phyloP scores from a whole-genome alignment of 1,140 invertebrate genomes.

The Calosoma granatense region DNA sequence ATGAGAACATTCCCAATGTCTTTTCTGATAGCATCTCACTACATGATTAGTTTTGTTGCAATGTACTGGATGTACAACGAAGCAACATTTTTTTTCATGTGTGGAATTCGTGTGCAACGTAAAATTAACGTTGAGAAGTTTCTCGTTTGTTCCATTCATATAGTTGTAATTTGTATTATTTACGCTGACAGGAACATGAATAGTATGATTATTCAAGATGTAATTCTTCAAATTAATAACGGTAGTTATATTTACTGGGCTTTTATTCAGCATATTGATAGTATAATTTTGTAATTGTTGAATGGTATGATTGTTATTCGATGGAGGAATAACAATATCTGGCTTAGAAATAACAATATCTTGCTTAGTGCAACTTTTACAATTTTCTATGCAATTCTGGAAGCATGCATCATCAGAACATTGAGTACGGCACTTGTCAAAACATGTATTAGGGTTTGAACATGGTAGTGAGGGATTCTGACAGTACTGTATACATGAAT shows the following conservation, averaged over 20 bases:
- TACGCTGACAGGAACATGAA: not conserved
- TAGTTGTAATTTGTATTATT: not conserved
- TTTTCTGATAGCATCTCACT: not conserved
- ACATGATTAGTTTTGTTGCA: not conserved
- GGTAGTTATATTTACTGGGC: not conserved
- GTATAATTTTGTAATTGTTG: too few relatives aligned
- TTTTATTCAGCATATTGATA: not conserved
- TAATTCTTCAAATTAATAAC: not conserved
- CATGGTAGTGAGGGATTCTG: not conserved
- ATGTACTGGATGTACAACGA: not conserved
- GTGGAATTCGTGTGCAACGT: too few relatives aligned
- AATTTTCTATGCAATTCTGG: not conserved
- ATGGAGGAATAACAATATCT: too few relatives aligned
- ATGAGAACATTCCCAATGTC: not conserved
- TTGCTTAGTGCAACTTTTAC: too few relatives aligned
- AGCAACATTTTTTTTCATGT: not conserved
- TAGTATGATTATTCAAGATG: not conserved
- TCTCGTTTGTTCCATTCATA: too few relatives aligned
- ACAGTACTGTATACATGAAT: not conserved
- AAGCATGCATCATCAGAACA: not conserved
- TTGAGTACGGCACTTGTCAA: not conserved
- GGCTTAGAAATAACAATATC: too few relatives aligned
- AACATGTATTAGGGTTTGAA: too few relatives aligned
- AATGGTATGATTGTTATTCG: too few relatives aligned
- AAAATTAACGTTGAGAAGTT: too few relatives aligned